phyloP scores from a whole-genome alignment of 2,888 invertebrate species.

The Cheilosia vernalis region DNA sequence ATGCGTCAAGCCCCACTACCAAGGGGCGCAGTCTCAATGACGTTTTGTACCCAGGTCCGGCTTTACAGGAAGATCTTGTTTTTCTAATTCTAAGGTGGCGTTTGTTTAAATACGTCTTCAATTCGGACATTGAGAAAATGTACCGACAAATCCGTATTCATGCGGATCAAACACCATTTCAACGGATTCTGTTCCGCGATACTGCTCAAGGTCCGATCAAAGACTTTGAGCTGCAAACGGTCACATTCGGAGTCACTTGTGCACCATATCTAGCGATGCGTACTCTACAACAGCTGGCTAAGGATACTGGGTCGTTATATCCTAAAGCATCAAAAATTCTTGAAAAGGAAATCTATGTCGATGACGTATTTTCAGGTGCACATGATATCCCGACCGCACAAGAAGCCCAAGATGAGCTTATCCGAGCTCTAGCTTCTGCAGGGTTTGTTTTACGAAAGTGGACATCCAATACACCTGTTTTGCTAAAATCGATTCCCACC shows the following conservation, averaged over 20 bases:
- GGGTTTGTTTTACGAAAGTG: slow-evolving; percentile 31
- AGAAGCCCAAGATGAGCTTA: slow-evolving; percentile 3
- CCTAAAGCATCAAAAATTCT: slow-evolving; percentile 36
- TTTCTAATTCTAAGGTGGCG: slow-evolving; percentile 44
- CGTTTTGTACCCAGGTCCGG: slow-evolving; percentile 69
- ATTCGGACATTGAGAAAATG: too few species aligned
- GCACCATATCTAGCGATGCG: slow-evolving; percentile 48
- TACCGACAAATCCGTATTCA: slow-evolving; percentile 67
- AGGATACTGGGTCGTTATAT: slow-evolving; percentile 16
- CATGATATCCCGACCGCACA: slow-evolving; percentile 11
- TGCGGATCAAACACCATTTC: slow-evolving; percentile 46
- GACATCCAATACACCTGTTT: slow-evolving; percentile 6
- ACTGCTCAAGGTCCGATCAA: not conserved
- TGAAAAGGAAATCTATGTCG: slow-evolving; percentile 44
- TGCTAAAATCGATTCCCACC: not conserved
- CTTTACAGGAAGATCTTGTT: slow-evolving; percentile 46
- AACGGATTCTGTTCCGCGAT: slow-evolving; percentile 58
- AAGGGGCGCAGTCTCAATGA: slow-evolving; percentile 59
- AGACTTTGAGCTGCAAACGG: too few species aligned
- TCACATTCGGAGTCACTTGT: slow-evolving; percentile 5
- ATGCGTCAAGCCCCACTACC: slow-evolving; percentile 69
- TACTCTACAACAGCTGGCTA: slow-evolving; percentile 39
- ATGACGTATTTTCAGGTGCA: slow-evolving; percentile 38
- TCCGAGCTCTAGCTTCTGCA: slow-evolving; percentile 18
- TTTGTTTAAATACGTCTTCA: slow-evolving; percentile 67